Evolutionary conservation across 2,797 vertebrate genomes (phyloP).

Genomic region (Remorina albescens): DNA sequence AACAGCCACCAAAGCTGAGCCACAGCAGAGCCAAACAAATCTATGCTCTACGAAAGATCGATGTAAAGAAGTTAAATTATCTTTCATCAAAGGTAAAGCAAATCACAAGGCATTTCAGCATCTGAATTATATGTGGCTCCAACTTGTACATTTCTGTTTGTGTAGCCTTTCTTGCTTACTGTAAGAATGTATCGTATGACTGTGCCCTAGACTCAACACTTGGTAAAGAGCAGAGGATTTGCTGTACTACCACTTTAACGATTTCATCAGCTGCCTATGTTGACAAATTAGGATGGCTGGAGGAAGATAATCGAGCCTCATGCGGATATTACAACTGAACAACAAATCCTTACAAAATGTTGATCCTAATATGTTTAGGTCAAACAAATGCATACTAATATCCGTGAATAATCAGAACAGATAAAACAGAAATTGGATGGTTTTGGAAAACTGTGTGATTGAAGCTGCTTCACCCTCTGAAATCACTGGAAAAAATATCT

Average conservation of each 20-base stretch:
- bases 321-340: slow-evolving; percentile 5
- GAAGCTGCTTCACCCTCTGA: slow-evolving; percentile 13
- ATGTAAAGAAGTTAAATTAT: not conserved
- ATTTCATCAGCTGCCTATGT: slow-evolving; percentile 23
- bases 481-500: slow-evolving; percentile 18
- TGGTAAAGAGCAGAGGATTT: slow-evolving; percentile 46
- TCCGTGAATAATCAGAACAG: not conserved
- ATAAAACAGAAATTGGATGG: not conserved
- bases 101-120: not conserved
- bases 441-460: slow-evolving; percentile 8
- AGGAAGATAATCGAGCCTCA: slow-evolving; percentile 40
- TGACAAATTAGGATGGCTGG: slow-evolving; percentile 30
- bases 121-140: not conserved
- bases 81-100: not conserved
- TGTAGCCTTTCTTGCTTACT: not conserved
- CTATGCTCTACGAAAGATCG: not conserved
- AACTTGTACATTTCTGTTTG: not conserved
- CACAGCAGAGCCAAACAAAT: not conserved
- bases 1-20: not conserved
- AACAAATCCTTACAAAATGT: not conserved
- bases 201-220: slow-evolving; percentile 25
- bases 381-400: not conserved
- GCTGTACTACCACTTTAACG: slow-evolving; percentile 23
- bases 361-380: not conserved
- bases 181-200: not conserved